Conservation (phyloP, 2,113 vertebrate genomes). For the Chamaetylas fuelleborni region DNA sequence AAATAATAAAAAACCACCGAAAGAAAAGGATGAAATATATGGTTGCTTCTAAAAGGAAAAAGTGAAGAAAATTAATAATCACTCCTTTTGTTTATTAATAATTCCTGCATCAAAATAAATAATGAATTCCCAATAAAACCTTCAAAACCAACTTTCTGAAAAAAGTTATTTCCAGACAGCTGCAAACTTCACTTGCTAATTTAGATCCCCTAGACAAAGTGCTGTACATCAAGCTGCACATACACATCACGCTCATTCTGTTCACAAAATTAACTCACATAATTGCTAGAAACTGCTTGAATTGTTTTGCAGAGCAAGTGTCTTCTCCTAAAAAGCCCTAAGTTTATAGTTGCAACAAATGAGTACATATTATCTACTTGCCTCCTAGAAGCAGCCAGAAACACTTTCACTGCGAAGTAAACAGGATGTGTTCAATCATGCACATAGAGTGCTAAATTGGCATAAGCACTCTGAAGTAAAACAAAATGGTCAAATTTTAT, state of each 20-base stretch:
- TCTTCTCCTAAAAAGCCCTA: rapidly evolving
- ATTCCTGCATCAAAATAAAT: not conserved
- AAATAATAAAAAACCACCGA: not conserved
- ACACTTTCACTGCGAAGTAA: not conserved
- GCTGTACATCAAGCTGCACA: not conserved
- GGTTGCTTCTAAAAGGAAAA: not conserved
- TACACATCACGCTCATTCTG: not conserved
- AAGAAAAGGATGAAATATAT: not conserved
- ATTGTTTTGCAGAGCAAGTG: not conserved
- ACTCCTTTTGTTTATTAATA: not conserved
- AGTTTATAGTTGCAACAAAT: not conserved
- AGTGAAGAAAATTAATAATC: not conserved
- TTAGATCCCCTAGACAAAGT: not conserved
- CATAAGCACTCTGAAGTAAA: not conserved
- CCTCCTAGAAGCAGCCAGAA: not conserved
- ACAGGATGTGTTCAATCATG: not conserved
- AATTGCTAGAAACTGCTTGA: not conserved
- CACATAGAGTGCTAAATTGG: not conserved
- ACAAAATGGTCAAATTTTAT: not conserved
- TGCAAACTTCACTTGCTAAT: not conserved
- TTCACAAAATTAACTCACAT: not conserved
- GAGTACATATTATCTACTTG: not conserved
- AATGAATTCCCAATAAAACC: not conserved
- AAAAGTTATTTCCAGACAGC: not conserved
- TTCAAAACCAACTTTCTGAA: not conserved